Conservation (phyloP, 35 echinoderm and acorn worm genomes). For the Heliocidaris erythrogramma region DNA sequence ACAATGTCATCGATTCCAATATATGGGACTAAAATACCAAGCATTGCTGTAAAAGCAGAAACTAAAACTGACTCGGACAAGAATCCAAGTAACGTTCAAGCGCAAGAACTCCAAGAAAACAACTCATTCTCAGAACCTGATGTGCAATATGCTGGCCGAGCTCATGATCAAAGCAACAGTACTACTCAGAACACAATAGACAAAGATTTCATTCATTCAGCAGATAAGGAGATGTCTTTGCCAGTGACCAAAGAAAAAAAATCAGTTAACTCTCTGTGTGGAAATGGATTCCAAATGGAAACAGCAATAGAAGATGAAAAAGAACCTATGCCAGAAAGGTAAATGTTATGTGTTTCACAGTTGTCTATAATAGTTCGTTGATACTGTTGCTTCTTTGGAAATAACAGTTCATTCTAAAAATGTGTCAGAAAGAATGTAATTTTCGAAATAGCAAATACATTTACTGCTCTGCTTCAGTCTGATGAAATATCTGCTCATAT, state of each 20-base stretch:
- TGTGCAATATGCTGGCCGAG: not conserved
- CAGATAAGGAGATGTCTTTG: not conserved
- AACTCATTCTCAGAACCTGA: not conserved
- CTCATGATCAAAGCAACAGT: not conserved
- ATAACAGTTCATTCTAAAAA: too few species aligned
- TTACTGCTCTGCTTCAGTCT: too few species aligned
- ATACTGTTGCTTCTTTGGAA: too few species aligned
- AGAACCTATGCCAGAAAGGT: not conserved
- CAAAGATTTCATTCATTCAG: not conserved
- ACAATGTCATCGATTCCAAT: not conserved
- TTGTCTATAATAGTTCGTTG: too few species aligned
- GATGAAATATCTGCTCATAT: too few species aligned
- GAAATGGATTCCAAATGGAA: not conserved
- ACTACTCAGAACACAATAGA: not conserved
- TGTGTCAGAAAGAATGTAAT: too few species aligned
- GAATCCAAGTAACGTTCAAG: not conserved
- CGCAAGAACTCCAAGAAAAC: not conserved
- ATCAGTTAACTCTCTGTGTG: not conserved
- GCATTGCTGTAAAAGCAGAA: not conserved
- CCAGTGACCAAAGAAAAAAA: not conserved
- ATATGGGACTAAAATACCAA: not conserved
- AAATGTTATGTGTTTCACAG: not conserved
- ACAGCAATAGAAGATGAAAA: not conserved
- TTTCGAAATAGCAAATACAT: too few species aligned
- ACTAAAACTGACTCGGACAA: not conserved